Evolutionary conservation across 2,888 invertebrate species (phyloP).

Genomic region (Alcis repandata): DNA sequence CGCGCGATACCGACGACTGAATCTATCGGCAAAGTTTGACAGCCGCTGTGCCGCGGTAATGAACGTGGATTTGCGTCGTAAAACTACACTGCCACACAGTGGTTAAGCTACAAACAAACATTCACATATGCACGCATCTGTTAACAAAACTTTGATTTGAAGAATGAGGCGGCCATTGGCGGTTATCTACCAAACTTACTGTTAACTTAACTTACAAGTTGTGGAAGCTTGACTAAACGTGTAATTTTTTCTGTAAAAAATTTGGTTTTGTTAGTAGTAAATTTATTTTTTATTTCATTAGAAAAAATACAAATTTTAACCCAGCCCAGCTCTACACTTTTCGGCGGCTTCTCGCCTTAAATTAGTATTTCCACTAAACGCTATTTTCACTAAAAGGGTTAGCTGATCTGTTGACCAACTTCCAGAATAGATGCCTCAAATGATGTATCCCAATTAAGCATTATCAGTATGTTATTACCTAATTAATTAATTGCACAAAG

Average conservation of each 20-base stretch:
- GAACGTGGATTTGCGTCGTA: conserved; percentile 51
- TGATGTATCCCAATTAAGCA: neutral
- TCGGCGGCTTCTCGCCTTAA: too few species aligned
- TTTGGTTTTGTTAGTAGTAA: too few species aligned
- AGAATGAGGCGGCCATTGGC: neutral
- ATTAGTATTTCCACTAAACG: too few species aligned
- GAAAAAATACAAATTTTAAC: too few species aligned
- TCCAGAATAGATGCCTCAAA: neutral
- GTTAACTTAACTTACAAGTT: too few species aligned
- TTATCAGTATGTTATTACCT: neutral
- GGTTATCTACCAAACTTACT: too few species aligned
- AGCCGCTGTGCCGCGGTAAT: conserved; percentile 52
- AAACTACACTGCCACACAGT: conserved; percentile 22
- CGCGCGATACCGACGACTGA: conserved; percentile 42
- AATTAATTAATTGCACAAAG: conserved; percentile 15
- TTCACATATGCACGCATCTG: neutral
- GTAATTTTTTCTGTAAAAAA: too few species aligned
- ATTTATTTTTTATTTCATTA: too few species aligned
- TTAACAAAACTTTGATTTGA: neutral
- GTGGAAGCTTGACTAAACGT: too few species aligned
- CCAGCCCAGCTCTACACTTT: too few species aligned
- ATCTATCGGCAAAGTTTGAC: conserved; percentile 62
- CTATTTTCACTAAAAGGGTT: too few species aligned
- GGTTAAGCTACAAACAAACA: conserved; percentile 2
- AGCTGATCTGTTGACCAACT: too few species aligned